phyloP scores from a whole-genome alignment of 2,888 invertebrate genomes.

The Leptinotarsa rubiginosa region DNA sequence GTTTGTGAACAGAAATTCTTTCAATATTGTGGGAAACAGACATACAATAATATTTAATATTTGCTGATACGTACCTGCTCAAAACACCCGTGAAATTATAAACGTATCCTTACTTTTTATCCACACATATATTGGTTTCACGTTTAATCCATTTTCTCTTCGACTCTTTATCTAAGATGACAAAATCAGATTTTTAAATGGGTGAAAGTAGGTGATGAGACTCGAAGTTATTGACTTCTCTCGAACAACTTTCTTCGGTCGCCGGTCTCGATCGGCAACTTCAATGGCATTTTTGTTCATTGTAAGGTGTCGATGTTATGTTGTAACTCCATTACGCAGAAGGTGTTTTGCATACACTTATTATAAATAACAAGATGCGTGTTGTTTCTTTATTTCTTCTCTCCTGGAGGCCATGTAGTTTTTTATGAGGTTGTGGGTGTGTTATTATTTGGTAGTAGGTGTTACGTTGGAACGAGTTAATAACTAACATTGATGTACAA shows the following conservation, averaged over 20 bases:
- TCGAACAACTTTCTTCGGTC: slow-evolving; percentile 18
- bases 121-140: neutral
- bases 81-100: neutral
- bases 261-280: slow-evolving; percentile 18
- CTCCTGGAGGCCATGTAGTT: neutral
- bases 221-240: slow-evolving; percentile 8
- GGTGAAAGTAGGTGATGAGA: slow-evolving; percentile 25
- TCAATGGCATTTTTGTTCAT: slow-evolving; percentile 22
- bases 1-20: no score
- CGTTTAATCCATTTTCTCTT: slow-evolving; percentile 20
- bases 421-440: slow-evolving; percentile 15
- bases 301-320: slow-evolving; percentile 21
- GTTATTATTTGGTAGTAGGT: slow-evolving; percentile 6
- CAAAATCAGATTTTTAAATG: slow-evolving; percentile 19
- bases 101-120: neutral
- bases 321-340: slow-evolving; percentile 21
- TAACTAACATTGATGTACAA: no score
- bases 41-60: no score
- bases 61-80: no score
- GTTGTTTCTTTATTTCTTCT: slow-evolving; percentile 12
- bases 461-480: neutral
- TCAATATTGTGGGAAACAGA: no score
- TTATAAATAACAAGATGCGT: slow-evolving; percentile 1
- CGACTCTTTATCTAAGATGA: slow-evolving; percentile 18
- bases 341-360: slow-evolving; percentile 1